phyloP scores from a whole-genome alignment of 2,888 invertebrate species.

The Apamea crenata region DNA sequence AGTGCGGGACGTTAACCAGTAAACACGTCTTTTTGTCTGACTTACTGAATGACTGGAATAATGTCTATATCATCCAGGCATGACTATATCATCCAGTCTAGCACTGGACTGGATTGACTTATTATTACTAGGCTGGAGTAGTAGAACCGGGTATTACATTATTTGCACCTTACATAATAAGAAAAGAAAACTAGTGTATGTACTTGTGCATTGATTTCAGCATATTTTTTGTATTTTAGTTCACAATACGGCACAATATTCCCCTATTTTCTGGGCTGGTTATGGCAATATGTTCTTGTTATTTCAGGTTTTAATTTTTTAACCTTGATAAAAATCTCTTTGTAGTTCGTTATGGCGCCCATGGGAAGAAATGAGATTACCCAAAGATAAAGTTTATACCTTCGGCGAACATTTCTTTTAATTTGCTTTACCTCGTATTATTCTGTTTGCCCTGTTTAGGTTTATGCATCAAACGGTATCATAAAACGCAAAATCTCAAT shows the following conservation, averaged over 20 bases:
- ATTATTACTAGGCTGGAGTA: not conserved
- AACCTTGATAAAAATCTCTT: constrained; percentile 15
- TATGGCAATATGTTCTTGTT: constrained; percentile 15
- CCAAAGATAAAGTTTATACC: constrained; percentile 34
- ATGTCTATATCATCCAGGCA: not conserved
- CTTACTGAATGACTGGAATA: not conserved
- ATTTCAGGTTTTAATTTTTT: constrained; percentile 14
- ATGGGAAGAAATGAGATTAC: constrained; percentile 23
- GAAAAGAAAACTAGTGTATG: not conserved
- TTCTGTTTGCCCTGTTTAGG: not conserved
- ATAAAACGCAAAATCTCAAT: constrained; percentile 49
- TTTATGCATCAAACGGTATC: constrained; percentile 11
- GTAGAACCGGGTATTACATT: not conserved
- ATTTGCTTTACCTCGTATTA: constrained; percentile 8
- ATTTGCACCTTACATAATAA: not conserved
- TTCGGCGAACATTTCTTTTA: constrained; percentile 43
- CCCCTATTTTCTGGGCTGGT: not conserved
- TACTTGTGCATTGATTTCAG: not conserved
- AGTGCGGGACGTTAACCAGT: not conserved
- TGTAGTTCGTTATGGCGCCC: constrained; percentile 19
- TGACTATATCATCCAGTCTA: not conserved
- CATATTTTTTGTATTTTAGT: not conserved
- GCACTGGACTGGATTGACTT: not conserved
- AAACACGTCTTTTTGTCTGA: not conserved
- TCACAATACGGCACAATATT: constrained; percentile 2